phyloP scores from a whole-genome alignment of 2,797 vertebrate genomes.

The Bryconaethiops microstoma region DNA sequence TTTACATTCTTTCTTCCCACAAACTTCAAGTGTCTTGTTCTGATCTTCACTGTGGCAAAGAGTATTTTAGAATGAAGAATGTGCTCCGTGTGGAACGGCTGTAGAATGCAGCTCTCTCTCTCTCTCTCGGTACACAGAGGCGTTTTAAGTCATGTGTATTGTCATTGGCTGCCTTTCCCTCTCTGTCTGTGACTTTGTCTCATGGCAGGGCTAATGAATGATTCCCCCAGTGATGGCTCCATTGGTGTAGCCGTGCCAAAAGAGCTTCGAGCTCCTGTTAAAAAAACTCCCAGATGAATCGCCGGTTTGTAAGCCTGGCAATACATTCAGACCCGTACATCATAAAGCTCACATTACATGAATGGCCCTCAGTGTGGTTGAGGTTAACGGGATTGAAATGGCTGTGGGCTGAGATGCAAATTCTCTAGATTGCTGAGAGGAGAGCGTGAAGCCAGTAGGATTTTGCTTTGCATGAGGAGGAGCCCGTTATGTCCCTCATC shows the following conservation, averaged over 20 bases:
- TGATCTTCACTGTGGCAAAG: neutral
- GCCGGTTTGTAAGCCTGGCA: constrained; percentile 38
- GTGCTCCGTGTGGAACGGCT: constrained; percentile 19
- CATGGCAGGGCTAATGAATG: constrained; percentile 39
- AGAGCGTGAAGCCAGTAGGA: neutral
- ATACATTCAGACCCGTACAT: constrained; percentile 36
- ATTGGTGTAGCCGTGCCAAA: constrained; percentile 39
- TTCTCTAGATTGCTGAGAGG: constrained; percentile 39
- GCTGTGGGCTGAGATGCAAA: constrained; percentile 40
- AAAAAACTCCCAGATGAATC: constrained; percentile 50
- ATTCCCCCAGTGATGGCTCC: constrained; percentile 39
- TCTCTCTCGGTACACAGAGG: constrained; percentile 12
- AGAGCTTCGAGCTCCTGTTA: constrained; percentile 39
- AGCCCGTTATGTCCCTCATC: constrained; percentile 17
- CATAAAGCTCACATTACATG: constrained; percentile 27
- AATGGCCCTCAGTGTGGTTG: constrained; percentile 36
- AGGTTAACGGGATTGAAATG: constrained; percentile 17
- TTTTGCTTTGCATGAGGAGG: constrained; percentile 33
- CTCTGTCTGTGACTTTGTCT: constrained; percentile 51
- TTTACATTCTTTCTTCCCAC: constrained; percentile 1
- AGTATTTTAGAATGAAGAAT: constrained; percentile 20
- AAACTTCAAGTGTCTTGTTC: neutral
- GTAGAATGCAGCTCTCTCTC: constrained; percentile 16
- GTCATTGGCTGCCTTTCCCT: constrained; percentile 15
- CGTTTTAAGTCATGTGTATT: constrained; percentile 12